These are phyloP conservation scores for Axis porcinus DNA, from an alignment of 2,113 vertebrate genomes.

Conservation along the genomic window DNA sequence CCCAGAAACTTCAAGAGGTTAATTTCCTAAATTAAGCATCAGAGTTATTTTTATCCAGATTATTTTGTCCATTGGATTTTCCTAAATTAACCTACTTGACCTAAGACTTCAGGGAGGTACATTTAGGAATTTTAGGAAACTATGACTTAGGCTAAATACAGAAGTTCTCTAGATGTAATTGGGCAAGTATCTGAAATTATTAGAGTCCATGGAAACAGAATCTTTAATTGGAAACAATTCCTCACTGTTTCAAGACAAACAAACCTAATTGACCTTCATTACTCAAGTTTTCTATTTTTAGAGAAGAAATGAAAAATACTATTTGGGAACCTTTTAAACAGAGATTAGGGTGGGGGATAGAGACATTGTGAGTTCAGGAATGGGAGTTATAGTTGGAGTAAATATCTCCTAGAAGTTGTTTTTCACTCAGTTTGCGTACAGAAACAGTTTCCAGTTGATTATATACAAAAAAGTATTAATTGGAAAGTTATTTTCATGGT, in stretches of 20 bases:
- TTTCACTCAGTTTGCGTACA: background rate
- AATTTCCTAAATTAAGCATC: constrained; percentile 37
- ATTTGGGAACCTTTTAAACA: background rate
- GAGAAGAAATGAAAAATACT: background rate
- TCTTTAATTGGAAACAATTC: constrained; percentile 21
- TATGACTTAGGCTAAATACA: background rate
- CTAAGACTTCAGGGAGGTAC: background rate
- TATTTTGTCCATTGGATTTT: constrained; percentile 48
- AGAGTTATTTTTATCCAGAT: constrained; percentile 22
- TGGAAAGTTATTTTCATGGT: background rate
- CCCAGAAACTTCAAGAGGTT: constrained; percentile 24
- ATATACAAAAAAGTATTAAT: background rate
- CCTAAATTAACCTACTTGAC: background rate
- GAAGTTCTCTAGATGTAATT: constrained; percentile 26
- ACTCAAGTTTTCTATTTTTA: background rate
- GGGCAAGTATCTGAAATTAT: background rate
- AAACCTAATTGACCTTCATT: constrained; percentile 32
- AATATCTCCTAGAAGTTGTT: background rate
- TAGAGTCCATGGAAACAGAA: constrained; percentile 26
- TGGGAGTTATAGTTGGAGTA: rapidly evolving
- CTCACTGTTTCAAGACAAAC: constrained; percentile 8
- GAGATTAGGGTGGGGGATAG: rapidly evolving
- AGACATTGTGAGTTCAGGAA: background rate
- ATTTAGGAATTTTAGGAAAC: constrained; percentile 41
- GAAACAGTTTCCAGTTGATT: constrained; percentile 34